Conservation (phyloP, 2,113 vertebrate genomes). For the Columbina picui region DNA sequence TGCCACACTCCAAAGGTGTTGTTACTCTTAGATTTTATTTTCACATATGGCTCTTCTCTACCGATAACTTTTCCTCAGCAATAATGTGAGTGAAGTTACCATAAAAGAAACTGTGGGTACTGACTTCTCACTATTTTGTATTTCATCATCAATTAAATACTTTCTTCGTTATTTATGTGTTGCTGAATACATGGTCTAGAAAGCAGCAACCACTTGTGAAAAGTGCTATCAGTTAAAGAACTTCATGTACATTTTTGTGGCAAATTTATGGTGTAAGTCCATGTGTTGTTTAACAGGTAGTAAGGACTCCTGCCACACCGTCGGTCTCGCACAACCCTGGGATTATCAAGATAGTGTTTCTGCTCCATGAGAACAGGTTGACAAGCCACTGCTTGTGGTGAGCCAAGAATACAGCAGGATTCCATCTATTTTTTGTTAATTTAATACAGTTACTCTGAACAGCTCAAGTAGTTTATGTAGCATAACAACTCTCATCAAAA, state of each 20-base stretch:
- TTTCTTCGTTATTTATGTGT: not conserved
- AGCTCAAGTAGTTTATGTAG: not conserved
- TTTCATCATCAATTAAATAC: not conserved
- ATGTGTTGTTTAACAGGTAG: not conserved
- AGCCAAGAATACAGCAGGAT: not conserved
- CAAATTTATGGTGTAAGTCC: not conserved
- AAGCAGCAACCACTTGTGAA: not conserved
- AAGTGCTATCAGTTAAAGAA: not conserved
- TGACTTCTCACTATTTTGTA: not conserved
- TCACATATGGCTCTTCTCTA: not conserved
- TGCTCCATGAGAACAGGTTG: not conserved
- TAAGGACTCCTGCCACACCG: not conserved
- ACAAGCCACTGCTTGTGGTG: not conserved
- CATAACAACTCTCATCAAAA: not conserved
- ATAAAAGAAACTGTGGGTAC: not conserved
- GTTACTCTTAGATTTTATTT: conserved; percentile 23
- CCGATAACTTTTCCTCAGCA: not conserved
- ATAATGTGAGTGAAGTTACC: not conserved
- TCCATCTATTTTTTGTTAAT: not conserved
- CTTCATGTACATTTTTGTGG: not conserved
- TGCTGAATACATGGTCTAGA: not conserved
- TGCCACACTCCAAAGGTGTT: not conserved
- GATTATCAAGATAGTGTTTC: not conserved
- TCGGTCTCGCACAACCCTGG: fast-evolving
- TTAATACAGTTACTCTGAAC: not conserved